These are phyloP conservation scores for Ptiloglossa arizonensis DNA, from an alignment of 1,140 invertebrate genomes.

Conservation along the genomic window DNA sequence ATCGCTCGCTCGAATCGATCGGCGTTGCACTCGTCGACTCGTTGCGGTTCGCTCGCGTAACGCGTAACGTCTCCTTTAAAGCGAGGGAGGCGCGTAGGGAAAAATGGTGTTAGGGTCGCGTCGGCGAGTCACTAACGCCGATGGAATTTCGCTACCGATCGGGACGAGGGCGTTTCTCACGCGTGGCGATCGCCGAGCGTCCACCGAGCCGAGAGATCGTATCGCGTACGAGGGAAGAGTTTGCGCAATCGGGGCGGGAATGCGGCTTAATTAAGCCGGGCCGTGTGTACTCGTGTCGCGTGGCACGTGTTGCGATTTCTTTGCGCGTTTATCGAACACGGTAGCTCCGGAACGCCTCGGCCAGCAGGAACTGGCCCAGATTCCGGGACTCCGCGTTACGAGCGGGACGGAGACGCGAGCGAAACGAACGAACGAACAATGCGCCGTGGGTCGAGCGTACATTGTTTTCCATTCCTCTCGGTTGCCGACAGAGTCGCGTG, in stretches of 20 bases:
- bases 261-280: slow-evolving; percentile 50
- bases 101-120: background rate
- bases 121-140: no score
- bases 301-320: slow-evolving; percentile 37
- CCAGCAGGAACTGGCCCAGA: slow-evolving; percentile 48
- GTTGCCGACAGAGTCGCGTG: background rate
- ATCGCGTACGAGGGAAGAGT: background rate
- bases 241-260: slow-evolving; percentile 34
- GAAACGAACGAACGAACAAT: slow-evolving; percentile 25
- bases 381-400: background rate
- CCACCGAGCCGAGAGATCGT: slow-evolving; percentile 12
- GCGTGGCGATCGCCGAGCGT: background rate
- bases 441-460: background rate
- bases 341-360: slow-evolving; percentile 9
- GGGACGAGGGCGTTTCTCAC: slow-evolving; percentile 23
- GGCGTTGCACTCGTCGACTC: no score
- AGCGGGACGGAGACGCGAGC: slow-evolving; percentile 1
- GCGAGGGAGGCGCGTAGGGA: background rate
- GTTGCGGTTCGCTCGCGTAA: no score
- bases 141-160: slow-evolving; percentile 25
- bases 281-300: slow-evolving; percentile 29
- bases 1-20: slow-evolving; percentile 20
- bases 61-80: slow-evolving; percentile 17
- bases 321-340: slow-evolving; percentile 21
- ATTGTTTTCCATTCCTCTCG: slow-evolving; percentile 2